Evolutionary conservation across 1,140 invertebrate species (phyloP).

Genomic region (Palaemon carinicauda): DNA sequence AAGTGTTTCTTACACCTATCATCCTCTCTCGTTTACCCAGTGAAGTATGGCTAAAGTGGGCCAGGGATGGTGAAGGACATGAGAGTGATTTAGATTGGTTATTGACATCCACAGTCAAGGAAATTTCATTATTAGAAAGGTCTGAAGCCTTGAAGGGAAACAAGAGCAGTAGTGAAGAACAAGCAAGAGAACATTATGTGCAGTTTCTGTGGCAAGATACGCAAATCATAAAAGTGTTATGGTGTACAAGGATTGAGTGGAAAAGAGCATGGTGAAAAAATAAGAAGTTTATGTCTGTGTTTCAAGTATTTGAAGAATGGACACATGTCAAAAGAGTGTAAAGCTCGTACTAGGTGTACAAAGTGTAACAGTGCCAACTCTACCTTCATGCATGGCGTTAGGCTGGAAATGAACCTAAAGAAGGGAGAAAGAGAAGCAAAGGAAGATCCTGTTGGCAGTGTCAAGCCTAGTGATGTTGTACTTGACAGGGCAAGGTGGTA

Average conservation of each 20-base stretch:
- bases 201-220: too few relatives aligned
- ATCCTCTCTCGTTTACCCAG: neutral
- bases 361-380: neutral
- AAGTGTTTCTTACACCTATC: too few relatives aligned
- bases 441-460: neutral
- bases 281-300: neutral
- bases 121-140: neutral
- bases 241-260: too few relatives aligned
- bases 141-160: neutral
- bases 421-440: neutral
- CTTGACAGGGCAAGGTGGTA: neutral
- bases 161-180: neutral
- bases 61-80: neutral
- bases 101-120: neutral
- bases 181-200: neutral
- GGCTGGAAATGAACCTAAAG: too few relatives aligned
- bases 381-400: constrained; percentile 1
- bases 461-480: neutral
- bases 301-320: neutral
- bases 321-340: too few relatives aligned
- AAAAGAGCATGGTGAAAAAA: neutral
- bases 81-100: neutral
- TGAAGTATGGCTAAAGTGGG: neutral
- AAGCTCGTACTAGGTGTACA: neutral
- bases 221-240: too few relatives aligned